phyloP scores from a whole-genome alignment of 2,113 vertebrate genomes.

The Syrrhaptes paradoxus region DNA sequence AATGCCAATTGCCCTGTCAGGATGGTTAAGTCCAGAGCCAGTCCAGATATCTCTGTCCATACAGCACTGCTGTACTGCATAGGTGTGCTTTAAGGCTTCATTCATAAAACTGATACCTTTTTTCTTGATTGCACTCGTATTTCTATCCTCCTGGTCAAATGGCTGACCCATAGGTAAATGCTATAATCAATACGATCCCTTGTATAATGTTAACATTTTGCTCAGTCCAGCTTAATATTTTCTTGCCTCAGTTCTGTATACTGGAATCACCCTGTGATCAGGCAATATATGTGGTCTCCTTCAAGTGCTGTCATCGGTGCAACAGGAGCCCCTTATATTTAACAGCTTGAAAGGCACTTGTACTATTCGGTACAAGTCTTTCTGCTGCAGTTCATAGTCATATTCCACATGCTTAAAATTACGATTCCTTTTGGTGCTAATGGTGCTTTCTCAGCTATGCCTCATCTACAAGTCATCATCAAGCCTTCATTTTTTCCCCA shows the following conservation, averaged over 20 bases:
- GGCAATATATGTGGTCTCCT: fast-evolving
- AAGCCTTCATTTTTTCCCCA: background rate
- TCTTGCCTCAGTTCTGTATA: background rate
- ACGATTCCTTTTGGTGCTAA: background rate
- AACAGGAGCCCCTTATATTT: background rate
- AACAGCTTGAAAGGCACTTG: background rate
- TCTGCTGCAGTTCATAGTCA: background rate
- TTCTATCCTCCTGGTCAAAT: background rate
- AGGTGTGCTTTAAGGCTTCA: background rate
- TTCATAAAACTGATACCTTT: background rate
- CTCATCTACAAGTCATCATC: background rate
- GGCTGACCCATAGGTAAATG: background rate
- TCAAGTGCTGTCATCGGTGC: background rate
- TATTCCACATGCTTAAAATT: background rate
- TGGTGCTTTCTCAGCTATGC: background rate
- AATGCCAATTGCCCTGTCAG: background rate
- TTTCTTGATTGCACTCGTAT: background rate
- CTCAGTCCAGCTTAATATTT: background rate
- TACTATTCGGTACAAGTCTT: background rate
- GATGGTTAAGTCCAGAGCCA: background rate
- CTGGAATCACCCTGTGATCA: background rate
- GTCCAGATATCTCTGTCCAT: fast-evolving
- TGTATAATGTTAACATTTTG: background rate
- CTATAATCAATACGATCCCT: background rate
- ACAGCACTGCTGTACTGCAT: background rate